Evolutionary conservation across 1,140 invertebrate species (phyloP).

Genomic region (Tetraneura akinire): DNA sequence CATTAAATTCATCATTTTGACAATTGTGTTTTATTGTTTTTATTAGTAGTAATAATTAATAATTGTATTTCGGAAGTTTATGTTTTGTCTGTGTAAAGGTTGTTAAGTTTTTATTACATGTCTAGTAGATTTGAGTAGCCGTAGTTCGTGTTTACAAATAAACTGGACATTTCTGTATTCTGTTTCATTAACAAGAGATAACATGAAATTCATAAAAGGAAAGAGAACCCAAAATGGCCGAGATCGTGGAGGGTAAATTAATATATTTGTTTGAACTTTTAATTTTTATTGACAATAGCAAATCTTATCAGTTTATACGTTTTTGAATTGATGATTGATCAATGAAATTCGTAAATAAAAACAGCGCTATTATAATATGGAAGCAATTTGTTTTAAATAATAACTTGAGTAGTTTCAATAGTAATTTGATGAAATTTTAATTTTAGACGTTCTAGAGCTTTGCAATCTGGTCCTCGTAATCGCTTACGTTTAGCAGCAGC

Average conservation of each 20-base stretch:
- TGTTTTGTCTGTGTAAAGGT: too few species aligned
- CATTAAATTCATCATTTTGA: neutral
- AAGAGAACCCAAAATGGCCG: constrained; percentile 35
- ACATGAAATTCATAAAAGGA: constrained; percentile 45
- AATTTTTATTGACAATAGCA: neutral
- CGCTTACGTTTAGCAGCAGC: constrained; percentile 30
- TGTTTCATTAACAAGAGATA: neutral
- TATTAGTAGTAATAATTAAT: too few species aligned
- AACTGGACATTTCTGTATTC: neutral
- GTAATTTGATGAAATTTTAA: neutral
- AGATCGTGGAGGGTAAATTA: constrained; percentile 27
- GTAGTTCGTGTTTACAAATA: neutral
- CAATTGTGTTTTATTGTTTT: too few species aligned
- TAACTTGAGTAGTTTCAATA: neutral
- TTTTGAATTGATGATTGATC: neutral
- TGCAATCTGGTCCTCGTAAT: constrained; percentile 15
- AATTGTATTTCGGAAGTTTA: too few species aligned
- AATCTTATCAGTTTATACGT: neutral
- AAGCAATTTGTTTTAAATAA: too few species aligned
- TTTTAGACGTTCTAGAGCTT: constrained; percentile 9
- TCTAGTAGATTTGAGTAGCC: neutral
- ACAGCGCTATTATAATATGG: too few species aligned
- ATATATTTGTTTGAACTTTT: neutral
- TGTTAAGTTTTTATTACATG: too few species aligned
- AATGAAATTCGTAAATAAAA: too few species aligned